A percentile compares a stretch with the other conserved stretches of the same genome.
Conservation (phyloP, 2,888 invertebrate species). For the Steinernema carpocapsae region DNA sequence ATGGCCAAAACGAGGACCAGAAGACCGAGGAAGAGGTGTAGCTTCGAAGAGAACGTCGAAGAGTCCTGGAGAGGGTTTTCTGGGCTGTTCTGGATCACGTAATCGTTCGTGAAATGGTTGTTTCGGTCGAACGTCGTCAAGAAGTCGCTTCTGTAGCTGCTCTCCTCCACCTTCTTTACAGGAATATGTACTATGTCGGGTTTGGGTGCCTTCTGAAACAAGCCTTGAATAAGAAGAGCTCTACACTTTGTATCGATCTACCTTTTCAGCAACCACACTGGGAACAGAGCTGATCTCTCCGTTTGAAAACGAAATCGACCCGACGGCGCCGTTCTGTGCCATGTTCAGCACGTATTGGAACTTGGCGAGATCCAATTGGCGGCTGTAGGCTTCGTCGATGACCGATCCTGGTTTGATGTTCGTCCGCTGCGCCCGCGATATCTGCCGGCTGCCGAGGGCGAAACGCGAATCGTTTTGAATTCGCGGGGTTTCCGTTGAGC, state of each 20-base stretch:
- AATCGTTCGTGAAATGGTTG: not conserved
- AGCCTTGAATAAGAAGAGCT: not conserved
- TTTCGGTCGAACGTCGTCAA: not conserved
- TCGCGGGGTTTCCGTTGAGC: not conserved
- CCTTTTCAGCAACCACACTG: not conserved
- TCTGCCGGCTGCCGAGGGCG: not conserved
- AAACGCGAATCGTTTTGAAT: no score
- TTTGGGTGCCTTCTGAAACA: not conserved
- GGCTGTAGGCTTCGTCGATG: conserved; percentile 25
- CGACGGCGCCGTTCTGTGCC: conserved; percentile 28
- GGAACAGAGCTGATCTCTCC: conserved; percentile 3
- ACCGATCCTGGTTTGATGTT: not conserved
- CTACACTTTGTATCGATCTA: not conserved
- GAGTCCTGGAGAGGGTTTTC: not conserved
- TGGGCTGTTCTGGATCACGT: not conserved
- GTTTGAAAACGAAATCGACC: conserved; percentile 11
- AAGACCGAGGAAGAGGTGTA: no score
- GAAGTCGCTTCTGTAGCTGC: not conserved
- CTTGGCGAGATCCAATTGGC: not conserved
- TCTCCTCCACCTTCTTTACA: not conserved
- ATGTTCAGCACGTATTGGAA: conserved; percentile 23
- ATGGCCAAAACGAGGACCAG: no score
- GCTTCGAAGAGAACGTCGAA: no score
- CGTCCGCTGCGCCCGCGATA: not conserved
- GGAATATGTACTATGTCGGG: not conserved